Percentiles rank a stretch among this genome's conserved stretches.
phyloP scores from a whole-genome alignment of 1,140 invertebrate genomes.

The Drosophila pectinifera region DNA sequence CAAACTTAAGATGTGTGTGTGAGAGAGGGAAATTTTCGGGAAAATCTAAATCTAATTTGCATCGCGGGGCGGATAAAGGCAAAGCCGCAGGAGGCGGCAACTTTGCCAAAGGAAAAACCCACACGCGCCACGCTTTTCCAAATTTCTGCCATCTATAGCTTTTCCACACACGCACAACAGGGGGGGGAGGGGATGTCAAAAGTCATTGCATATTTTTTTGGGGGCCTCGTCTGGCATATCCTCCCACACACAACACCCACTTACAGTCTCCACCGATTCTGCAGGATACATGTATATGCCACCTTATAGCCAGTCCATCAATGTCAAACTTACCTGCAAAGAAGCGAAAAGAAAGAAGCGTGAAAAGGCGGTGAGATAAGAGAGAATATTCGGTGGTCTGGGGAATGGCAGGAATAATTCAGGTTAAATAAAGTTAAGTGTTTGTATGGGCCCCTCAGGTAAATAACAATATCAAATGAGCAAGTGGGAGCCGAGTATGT shows the following conservation, averaged over 20 bases:
- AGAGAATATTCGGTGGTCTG: constrained; percentile 7
- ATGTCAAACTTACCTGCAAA: constrained; percentile 79
- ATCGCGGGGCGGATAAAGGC: constrained; percentile 35
- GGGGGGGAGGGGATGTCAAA: constrained; percentile 27
- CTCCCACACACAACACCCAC: constrained; percentile 2
- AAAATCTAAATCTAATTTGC: constrained; percentile 75
- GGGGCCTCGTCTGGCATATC: constrained; percentile 16
- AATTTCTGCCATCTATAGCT: constrained; percentile 14
- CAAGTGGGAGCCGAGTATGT: neutral
- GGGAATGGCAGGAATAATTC: constrained; percentile 45
- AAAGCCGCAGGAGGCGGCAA: constrained; percentile 30
- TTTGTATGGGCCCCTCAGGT: constrained; percentile 44
- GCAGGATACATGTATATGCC: constrained; percentile 1
- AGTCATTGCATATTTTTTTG: constrained; percentile 46
- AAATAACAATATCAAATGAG: constrained; percentile 52
- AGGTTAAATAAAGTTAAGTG: constrained; percentile 61
- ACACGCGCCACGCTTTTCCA: constrained; percentile 22
- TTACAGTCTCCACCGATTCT: constrained; percentile 15
- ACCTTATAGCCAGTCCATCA: constrained; percentile 62
- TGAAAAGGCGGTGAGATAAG: constrained; percentile 31
- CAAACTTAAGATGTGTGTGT: constrained; percentile 30
- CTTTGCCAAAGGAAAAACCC: constrained; percentile 9
- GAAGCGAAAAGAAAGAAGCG: constrained; percentile 16
- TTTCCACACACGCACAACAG: constrained; percentile 16
- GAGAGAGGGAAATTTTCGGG: constrained; percentile 15